Conservation (phyloP, 2,113 vertebrate species). For the Cyanoliseus patagonus region DNA sequence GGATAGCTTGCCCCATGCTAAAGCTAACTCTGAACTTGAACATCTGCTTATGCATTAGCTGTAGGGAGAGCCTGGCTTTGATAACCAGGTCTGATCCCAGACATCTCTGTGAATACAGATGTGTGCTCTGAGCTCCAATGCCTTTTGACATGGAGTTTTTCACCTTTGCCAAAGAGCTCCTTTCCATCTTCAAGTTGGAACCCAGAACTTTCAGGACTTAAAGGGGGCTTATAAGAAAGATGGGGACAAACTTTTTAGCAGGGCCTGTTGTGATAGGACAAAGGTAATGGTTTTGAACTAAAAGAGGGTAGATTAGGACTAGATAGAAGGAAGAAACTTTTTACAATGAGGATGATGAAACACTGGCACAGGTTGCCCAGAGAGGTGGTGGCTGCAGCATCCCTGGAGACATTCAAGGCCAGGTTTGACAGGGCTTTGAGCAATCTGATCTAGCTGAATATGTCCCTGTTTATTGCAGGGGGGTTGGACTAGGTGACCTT, state of each 20-base stretch:
- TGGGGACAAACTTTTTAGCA: neutral
- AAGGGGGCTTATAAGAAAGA: neutral
- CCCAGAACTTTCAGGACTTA: neutral
- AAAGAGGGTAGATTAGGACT: neutral
- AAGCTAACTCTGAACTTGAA: neutral
- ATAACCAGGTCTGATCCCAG: neutral
- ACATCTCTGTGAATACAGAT: neutral
- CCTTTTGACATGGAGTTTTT: neutral
- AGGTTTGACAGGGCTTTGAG: neutral
- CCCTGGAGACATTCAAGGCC: neutral
- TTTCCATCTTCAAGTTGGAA: neutral
- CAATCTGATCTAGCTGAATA: neutral
- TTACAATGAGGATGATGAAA: neutral
- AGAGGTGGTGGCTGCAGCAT: neutral
- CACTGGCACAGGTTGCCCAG: neutral
- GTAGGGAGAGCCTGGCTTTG: neutral
- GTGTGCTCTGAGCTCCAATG: neutral
- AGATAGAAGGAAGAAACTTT: neutral
- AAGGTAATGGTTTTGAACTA: neutral
- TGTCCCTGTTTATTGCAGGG: neutral
- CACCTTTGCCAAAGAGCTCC: neutral
- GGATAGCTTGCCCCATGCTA: neutral
- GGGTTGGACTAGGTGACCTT: neutral
- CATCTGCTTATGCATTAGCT: neutral
- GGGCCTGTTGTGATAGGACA: neutral